Conservation (phyloP, 1,140 invertebrate species). For the Pogonomyrmex barbatus region DNA sequence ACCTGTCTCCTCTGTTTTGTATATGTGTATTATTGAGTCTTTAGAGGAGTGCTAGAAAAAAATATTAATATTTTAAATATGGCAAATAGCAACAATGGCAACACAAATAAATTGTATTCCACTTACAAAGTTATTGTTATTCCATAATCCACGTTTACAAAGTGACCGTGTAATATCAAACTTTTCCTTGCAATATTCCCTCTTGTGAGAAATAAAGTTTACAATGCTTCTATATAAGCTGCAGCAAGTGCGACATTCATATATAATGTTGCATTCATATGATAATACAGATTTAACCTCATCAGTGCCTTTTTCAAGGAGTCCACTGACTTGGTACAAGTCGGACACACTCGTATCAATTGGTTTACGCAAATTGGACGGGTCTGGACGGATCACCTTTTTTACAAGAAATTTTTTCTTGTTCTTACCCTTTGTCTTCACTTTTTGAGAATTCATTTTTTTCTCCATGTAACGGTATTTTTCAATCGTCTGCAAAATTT, state of each 20-base stretch:
- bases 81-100: background rate
- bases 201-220: slow-evolving; percentile 94
- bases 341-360: slow-evolving; percentile 88
- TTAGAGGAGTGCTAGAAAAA: slow-evolving; percentile 10
- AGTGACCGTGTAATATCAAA: slow-evolving; percentile 82
- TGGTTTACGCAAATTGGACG: slow-evolving; percentile 88
- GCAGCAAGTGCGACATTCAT: slow-evolving; percentile 94
- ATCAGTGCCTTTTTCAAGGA: slow-evolving; percentile 76
- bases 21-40: slow-evolving; percentile 40
- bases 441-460: slow-evolving; percentile 12
- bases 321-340: slow-evolving; percentile 86
- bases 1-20: slow-evolving; percentile 27
- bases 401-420: slow-evolving; percentile 49
- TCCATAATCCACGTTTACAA: slow-evolving; percentile 78
- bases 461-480: background rate
- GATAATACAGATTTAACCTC: slow-evolving; percentile 90
- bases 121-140: slow-evolving; percentile 84
- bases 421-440: slow-evolving; percentile 51
- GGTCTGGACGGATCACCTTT: slow-evolving; percentile 81
- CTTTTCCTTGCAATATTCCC: slow-evolving; percentile 90
- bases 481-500: background rate
- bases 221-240: slow-evolving; percentile 93
- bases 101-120: slow-evolving; percentile 7
- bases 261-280: slow-evolving; percentile 93
- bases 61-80: background rate